Percentiles rank a stretch among this genome's conserved stretches.
Evolutionary conservation across 2,113 vertebrate genomes (phyloP).

Genomic region (Agapornis roseicollis): DNA sequence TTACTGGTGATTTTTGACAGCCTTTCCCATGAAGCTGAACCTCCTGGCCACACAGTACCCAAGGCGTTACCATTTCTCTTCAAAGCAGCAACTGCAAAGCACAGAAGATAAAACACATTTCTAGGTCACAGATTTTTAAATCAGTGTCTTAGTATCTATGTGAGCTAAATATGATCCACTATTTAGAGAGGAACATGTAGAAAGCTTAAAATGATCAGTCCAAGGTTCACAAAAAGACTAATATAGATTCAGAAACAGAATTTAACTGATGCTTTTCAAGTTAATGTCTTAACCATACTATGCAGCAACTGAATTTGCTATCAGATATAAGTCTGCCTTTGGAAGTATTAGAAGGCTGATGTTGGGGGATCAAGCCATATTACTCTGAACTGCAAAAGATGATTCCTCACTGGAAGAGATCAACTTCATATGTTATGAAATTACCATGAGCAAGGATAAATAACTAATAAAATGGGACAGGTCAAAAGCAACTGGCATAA

Average conservation of each 20-base stretch:
- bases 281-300: accelerated
- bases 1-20: neutral
- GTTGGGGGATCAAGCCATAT: slow-evolving; percentile 75
- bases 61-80: neutral
- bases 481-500: slow-evolving; percentile 61
- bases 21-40: neutral
- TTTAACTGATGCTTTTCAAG: neutral
- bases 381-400: slow-evolving; percentile 5
- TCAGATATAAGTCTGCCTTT: neutral
- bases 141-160: neutral
- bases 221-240: neutral
- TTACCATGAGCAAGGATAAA: slow-evolving; percentile 72
- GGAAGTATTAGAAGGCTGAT: slow-evolving; percentile 44
- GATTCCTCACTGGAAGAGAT: slow-evolving; percentile 45
- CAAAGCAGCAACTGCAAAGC: neutral
- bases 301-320: neutral
- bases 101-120: neutral
- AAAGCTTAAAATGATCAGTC: neutral
- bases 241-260: neutral
- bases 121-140: neutral
- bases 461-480: slow-evolving; percentile 63
- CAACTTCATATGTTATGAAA: neutral
- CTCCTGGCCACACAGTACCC: neutral
- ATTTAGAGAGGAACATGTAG: neutral
- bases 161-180: neutral